Evolutionary conservation across 2,888 invertebrate species (phyloP), one percentile per base, ranked within the genome.

Genomic region (Tinea semifulvella): DNA sequence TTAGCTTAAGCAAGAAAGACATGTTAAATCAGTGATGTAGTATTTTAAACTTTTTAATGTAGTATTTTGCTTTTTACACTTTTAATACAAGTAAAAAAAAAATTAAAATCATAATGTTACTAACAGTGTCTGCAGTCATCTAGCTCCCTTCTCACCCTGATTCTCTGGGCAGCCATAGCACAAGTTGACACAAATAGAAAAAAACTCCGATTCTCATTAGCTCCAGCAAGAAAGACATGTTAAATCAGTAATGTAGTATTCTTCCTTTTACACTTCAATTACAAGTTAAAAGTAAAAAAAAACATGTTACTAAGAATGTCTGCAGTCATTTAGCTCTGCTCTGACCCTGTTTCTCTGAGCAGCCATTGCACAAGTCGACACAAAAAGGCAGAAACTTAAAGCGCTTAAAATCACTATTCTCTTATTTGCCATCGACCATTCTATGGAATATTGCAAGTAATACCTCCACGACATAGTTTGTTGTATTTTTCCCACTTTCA

Each of bases 391-490:
- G 46, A 79, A 79, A 0, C 67, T 68, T 1, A 79, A 48, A 3
- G 72, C 46, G 22, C 61, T 56, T 1, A 79, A 55, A 1, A 79
- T 55, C 2, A 79, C 75, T 31, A 79, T 76, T 0, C 66, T 47
- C 55, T 79, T 79, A 49, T 79, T 79, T 28, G 75, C 67, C 31
- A 70, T 27, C 57, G 67, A 65, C 79, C 79, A 79, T 1, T 52
- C 62, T 2, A 69, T 20, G 0, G 59, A 57, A 26, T 58, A 56
- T 16, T 70, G 63, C 1, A 61, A 61, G 43, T 69, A 72, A 49
- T 71, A 73, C 51, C 57, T 61, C 46, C 65, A 69, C 45, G 60
- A 58, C 52, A 66, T 61, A 48, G 43, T 38, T 11, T 17, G 4
- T 19, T 38, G 3, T 2, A 36, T n/a, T n/a, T n/a, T n/a, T n/a